Evolutionary conservation across 1,140 invertebrate genomes (phyloP).

Genomic region (Chironomus tepperi): DNA sequence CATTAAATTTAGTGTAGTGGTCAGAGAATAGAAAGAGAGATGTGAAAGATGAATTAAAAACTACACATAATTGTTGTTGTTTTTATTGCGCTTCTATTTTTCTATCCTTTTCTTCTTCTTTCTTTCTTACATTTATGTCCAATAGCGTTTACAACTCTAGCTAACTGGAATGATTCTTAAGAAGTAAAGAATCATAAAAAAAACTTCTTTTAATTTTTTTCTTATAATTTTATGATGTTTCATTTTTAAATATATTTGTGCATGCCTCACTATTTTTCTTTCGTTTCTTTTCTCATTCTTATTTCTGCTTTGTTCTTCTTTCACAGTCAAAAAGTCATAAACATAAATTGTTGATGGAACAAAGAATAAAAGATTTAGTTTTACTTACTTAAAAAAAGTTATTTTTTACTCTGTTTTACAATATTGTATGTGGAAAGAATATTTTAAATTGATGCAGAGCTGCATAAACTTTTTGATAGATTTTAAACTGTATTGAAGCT

Average conservation of each 20-base stretch:
- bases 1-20: constrained; percentile 4
- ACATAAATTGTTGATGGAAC: neutral
- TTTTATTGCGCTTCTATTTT: neutral
- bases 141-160: neutral
- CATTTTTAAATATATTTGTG: constrained; percentile 2
- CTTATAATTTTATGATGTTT: constrained; percentile 3
- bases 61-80: constrained; percentile 12
- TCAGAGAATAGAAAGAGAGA: neutral
- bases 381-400: neutral
- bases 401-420: neutral
- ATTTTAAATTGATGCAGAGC: too few relatives aligned
- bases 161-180: constrained; percentile 7
- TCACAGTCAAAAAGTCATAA: too few relatives aligned
- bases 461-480: too few relatives aligned
- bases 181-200: neutral
- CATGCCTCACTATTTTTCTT: neutral
- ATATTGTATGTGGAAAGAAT: neutral
- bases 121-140: neutral
- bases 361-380: neutral
- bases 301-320: too few relatives aligned
- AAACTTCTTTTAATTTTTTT: neutral
- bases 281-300: neutral
- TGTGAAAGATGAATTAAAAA: neutral
- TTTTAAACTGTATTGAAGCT: too few relatives aligned
- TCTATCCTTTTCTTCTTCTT: neutral